Conservation (phyloP, 2,888 invertebrate species). For the Pseudococcus viburni region DNA sequence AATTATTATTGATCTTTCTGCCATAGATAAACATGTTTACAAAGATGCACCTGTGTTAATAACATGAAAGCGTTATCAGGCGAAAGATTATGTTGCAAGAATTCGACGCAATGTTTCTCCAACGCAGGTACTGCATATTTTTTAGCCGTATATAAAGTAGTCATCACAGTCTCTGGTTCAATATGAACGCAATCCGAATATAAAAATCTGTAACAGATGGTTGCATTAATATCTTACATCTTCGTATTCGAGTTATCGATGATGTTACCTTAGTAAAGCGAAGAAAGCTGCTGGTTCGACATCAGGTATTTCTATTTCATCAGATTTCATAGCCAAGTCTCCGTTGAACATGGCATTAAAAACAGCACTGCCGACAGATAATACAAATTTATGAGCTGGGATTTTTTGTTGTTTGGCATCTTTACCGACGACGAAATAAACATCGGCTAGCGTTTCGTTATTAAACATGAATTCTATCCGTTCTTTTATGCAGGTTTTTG, state of each 20-base stretch:
- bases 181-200: constrained; percentile 89
- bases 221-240: background rate
- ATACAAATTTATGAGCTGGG: constrained; percentile 85
- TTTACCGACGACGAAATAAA: constrained; percentile 84
- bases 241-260: background rate
- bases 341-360: constrained; percentile 88
- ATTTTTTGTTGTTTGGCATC: constrained; percentile 79
- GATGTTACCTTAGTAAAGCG: constrained; percentile 76
- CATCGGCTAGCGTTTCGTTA: constrained; percentile 78
- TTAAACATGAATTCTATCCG: constrained; percentile 80
- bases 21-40: background rate
- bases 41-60: constrained; percentile 74
- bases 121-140: constrained; percentile 89
- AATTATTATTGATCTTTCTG: background rate
- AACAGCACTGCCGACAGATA: constrained; percentile 87
- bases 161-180: constrained; percentile 89
- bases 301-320: constrained; percentile 85
- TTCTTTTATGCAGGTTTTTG: constrained; percentile 77
- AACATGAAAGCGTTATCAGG: constrained; percentile 88
- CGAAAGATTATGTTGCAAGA: constrained; percentile 80
- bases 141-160: constrained; percentile 87
- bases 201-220: constrained; percentile 73
- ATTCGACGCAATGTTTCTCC: constrained; percentile 87
- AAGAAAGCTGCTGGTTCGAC: constrained; percentile 87
- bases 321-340: constrained; percentile 78